Evolutionary conservation across 2,888 invertebrate species (phyloP).

Genomic region (Tetranychus truncatus): DNA sequence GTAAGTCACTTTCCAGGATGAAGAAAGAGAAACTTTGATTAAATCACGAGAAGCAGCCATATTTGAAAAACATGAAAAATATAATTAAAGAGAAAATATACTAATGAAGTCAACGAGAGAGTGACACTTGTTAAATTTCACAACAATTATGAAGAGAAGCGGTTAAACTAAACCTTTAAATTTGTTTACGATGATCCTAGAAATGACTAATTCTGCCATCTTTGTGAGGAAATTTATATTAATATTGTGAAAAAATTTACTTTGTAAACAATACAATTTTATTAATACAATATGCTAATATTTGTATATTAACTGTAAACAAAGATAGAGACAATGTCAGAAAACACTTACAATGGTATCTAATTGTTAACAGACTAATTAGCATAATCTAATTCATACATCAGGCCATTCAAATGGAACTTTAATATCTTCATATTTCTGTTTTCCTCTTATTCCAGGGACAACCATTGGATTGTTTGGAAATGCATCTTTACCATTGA

Average conservation of each 20-base stretch:
- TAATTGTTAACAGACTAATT: too few relatives aligned
- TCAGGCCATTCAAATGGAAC: slow-evolving; percentile 7
- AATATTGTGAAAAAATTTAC: too few relatives aligned
- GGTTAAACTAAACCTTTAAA: too few relatives aligned
- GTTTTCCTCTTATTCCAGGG: background rate
- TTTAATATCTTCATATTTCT: slow-evolving; percentile 10
- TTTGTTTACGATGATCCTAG: too few relatives aligned
- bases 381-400: background rate
- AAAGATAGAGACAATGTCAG: too few relatives aligned
- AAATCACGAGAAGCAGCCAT: background rate
- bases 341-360: too few relatives aligned
- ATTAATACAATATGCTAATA: too few relatives aligned
- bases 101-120: background rate
- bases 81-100: background rate
- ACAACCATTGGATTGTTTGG: slow-evolving; percentile 3
- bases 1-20: background rate
- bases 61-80: background rate
- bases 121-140: background rate
- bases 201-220: background rate
- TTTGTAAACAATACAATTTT: too few relatives aligned
- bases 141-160: background rate
- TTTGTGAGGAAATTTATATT: background rate
- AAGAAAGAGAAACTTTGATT: background rate
- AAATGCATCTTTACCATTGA: slow-evolving; percentile 10
- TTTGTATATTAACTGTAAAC: too few relatives aligned